These are phyloP conservation scores for Pogonomyrmex californicus DNA, from an alignment of 1,140 invertebrate genomes.

Conservation along the genomic window DNA sequence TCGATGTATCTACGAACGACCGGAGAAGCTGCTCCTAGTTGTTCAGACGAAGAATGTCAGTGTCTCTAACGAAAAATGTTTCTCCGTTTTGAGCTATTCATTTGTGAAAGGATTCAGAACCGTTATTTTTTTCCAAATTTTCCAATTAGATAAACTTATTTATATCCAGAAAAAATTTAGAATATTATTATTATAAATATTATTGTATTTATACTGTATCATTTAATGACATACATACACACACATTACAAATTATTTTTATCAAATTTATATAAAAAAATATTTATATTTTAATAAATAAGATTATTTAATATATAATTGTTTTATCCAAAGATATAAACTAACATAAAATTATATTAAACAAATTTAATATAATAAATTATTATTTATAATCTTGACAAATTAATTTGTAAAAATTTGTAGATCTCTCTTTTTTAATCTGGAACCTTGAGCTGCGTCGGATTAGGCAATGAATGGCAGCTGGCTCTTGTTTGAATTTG, in stretches of 20 bases:
- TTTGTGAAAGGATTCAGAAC: slow-evolving; percentile 15
- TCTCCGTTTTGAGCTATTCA: slow-evolving; percentile 38
- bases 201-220: not conserved
- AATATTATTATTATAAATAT: not conserved
- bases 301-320: not conserved
- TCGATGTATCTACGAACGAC: slow-evolving; percentile 65
- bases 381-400: not conserved
- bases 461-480: slow-evolving; percentile 75
- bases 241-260: not conserved
- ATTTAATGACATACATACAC: not conserved
- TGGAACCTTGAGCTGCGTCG: slow-evolving; percentile 61
- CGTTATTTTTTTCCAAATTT: not conserved
- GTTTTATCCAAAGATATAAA: not conserved
- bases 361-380: not conserved
- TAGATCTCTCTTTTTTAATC: slow-evolving; percentile 67
- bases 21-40: slow-evolving; percentile 28
- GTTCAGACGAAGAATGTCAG: slow-evolving; percentile 53
- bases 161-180: not conserved
- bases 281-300: not conserved
- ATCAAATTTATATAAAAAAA: not conserved
- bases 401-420: slow-evolving; percentile 6
- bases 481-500: slow-evolving; percentile 78
- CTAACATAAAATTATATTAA: not conserved
- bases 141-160: not conserved
- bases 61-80: slow-evolving; percentile 41